A percentile compares a stretch with the other conserved stretches of the same genome.
These are phyloP conservation scores for Botia almorhae DNA, from an alignment of 2,797 vertebrate species.

Conservation along the genomic window DNA sequence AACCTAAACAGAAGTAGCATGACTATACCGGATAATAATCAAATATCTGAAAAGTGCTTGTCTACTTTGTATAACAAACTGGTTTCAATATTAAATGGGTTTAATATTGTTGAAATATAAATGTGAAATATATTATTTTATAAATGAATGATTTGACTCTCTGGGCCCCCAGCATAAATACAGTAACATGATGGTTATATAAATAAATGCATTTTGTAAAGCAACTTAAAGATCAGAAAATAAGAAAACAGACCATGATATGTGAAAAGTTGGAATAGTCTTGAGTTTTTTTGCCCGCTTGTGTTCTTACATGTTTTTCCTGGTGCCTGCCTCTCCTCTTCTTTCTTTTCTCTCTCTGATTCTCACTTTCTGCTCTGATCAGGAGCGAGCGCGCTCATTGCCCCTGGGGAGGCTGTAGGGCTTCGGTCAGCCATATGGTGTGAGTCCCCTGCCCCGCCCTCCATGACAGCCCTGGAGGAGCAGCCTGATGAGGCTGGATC, in stretches of 20 bases:
- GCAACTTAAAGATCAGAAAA: not conserved
- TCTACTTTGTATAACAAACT: too few relatives aligned
- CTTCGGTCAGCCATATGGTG: conserved; percentile 93
- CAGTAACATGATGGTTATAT: not conserved
- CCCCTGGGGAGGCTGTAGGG: conserved; percentile 86
- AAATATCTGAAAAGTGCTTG: too few relatives aligned
- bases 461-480: conserved; percentile 76
- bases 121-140: too few relatives aligned
- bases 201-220: not conserved
- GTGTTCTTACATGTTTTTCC: conserved; percentile 10
- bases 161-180: not conserved
- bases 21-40: too few relatives aligned
- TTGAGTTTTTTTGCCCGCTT: not conserved
- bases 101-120: too few relatives aligned
- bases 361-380: conserved; percentile 82
- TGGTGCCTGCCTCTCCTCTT: conserved; percentile 2
- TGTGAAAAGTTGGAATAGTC: not conserved
- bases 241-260: not conserved
- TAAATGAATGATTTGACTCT: too few relatives aligned
- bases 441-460: conserved; percentile 74
- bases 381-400: conserved; percentile 69
- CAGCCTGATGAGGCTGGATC: conserved; percentile 88
- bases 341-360: conserved; percentile 57
- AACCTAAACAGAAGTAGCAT: too few relatives aligned
- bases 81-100: too few relatives aligned